phyloP scores from a whole-genome alignment of 23 tunicate genomes.

The Clavelina lepadiformis region DNA sequence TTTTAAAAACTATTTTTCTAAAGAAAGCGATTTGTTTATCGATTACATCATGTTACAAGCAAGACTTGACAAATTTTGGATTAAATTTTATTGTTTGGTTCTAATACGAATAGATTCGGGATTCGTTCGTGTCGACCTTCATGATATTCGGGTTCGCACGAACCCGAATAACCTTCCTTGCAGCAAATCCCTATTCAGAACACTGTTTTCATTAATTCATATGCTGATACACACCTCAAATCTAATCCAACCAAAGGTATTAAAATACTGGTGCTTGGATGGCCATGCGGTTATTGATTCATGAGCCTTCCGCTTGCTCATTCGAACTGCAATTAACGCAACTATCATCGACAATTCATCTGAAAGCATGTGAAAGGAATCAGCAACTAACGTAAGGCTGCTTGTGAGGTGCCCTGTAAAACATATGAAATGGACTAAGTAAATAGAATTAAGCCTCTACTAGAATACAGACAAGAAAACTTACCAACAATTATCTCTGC shows the following conservation, averaged over 20 bases:
- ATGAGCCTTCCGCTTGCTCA: conserved; percentile 75
- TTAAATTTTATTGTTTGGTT: too few species aligned
- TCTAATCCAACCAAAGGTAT: conserved; percentile 97
- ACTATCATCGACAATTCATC: conserved; percentile 83
- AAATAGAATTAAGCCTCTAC: neutral
- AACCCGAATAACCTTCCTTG: too few species aligned
- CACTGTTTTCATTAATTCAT: neutral
- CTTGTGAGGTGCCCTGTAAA: conserved; percentile 78
- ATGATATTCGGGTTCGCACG: too few species aligned
- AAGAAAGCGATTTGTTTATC: too few species aligned
- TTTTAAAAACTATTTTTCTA: too few species aligned
- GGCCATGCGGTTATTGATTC: conserved; percentile 80
- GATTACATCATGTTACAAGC: too few species aligned
- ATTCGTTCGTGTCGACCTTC: too few species aligned
- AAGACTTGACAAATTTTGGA: too few species aligned
- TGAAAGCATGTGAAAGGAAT: conserved; percentile 99
- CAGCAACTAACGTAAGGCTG: conserved; percentile 92
- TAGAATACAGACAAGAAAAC: neutral
- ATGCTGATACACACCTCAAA: conserved; percentile 54
- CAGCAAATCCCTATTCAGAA: too few species aligned
- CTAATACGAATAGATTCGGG: too few species aligned
- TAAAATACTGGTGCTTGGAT: conserved; percentile 61
- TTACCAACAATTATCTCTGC: conserved; percentile 79
- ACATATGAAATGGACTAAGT: neutral
- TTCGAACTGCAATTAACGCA: conserved; percentile 78